Base-by-base conservation (phyloP, 2,113 vertebrate species). In the Pelusios castaneus region DNA sequence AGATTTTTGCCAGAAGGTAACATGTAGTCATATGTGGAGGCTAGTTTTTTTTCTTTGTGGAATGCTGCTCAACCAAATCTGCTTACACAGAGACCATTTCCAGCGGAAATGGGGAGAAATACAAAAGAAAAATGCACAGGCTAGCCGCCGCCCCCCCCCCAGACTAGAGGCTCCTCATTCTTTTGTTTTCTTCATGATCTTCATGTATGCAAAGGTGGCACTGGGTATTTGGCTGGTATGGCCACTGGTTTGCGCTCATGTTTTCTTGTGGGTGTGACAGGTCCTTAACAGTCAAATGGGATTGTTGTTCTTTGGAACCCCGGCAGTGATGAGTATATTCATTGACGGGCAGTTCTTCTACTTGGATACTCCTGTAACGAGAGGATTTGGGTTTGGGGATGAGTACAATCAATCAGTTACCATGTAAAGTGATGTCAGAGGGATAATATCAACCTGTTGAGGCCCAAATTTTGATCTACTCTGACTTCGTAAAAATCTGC, bases 171-270 rank as follows among this genome's bases (percentile, higher is more conserved):
- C n/a, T n/a, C n/a, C 19, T 88, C 0, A 0, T 3, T 34, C 29
- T 63, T 60, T 25, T 58, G 29, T 43, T 49, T 56, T 70, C 12
- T 24, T n/a, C 17, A 78, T 22, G 82, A 85, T 81, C 43, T 0
- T 1, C 45, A 56, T 11, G 41, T 17, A 8, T 0, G 1, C 55
- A 70, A 82, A 1, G 1, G 82, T 81, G 43, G 14, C 52, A 2
- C 38, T 0, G 11, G 60, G 77, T 7, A 43, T 4, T 2, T 51
- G 54, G 63, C 60, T 81, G 79, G 54, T 76, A 25, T 24, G 0
- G 1, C 52, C 56, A 19, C 19, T 49, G 0, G 0, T 4, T 1
- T 12, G 52, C 67, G 8, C 19, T 73, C 67, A 41, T 76, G 43
- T 2, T 5, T 38, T 55, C 51, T 60, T 55, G 24, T 3, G 45